Evolutionary conservation across 2,113 vertebrate species (phyloP).

Genomic region (Nothoprocta pentlandii): DNA sequence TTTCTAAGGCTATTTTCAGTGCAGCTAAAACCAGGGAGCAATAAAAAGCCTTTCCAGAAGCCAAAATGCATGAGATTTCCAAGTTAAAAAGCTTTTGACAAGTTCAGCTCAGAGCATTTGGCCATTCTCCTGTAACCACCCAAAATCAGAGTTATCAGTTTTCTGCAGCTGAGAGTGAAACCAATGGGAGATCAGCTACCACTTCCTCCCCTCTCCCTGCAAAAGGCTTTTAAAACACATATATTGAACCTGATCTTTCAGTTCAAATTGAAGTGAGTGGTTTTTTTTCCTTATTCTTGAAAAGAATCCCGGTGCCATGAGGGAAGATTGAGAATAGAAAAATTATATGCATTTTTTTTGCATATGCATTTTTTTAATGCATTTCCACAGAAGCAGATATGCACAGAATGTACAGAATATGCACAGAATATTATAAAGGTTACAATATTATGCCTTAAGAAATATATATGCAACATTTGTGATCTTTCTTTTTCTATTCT

Average conservation of each 20-base stretch:
- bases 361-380: not conserved
- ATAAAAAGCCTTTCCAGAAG: conserved; percentile 13
- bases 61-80: not conserved
- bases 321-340: not conserved
- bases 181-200: not conserved
- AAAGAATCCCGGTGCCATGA: not conserved
- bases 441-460: not conserved
- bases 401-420: not conserved
- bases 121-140: not conserved
- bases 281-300: not conserved
- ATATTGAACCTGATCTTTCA: not conserved
- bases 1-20: conserved; percentile 12
- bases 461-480: fast-evolving
- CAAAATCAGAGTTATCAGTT: not conserved
- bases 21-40: not conserved
- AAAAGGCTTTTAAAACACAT: not conserved
- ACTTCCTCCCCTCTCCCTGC: not conserved
- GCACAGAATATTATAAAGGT: not conserved
- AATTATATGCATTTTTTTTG: not conserved
- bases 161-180: not conserved
- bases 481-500: not conserved
- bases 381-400: no score
- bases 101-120: not conserved
- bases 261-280: not conserved
- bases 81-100: not conserved